Conservation (phyloP, 1,140 invertebrate species). For the Muscidifurax raptorellus region DNA sequence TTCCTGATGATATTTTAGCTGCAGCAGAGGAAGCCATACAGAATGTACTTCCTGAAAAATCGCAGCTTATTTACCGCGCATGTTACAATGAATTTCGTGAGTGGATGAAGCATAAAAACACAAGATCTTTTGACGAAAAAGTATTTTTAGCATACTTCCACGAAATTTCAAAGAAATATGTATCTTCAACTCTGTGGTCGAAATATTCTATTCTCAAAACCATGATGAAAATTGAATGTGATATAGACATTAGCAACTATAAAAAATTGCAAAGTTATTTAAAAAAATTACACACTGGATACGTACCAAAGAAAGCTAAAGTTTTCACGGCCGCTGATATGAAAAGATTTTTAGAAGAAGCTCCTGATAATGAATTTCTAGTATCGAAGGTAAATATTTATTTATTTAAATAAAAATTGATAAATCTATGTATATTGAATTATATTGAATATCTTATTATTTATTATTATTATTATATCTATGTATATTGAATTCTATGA, state of each 20-base stretch:
- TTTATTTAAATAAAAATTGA: neutral
- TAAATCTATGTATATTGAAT: too few species aligned
- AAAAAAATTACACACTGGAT: neutral
- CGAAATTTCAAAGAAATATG: neutral
- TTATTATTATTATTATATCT: too few species aligned
- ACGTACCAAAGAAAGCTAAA: neutral
- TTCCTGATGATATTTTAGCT: conserved; percentile 5
- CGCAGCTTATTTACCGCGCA: neutral
- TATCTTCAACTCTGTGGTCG: too few species aligned
- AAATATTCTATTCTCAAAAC: neutral
- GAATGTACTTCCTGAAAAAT: too few species aligned
- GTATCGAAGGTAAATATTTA: neutral
- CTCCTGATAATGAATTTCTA: neutral
- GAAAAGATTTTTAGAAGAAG: neutral
- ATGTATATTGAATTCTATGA: neutral
- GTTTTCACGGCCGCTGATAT: neutral
- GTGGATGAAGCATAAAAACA: conserved; percentile 32
- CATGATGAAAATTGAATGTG: neutral
- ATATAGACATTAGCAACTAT: neutral
- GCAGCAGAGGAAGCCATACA: too few species aligned
- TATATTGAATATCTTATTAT: too few species aligned
- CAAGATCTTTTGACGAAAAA: conserved; percentile 11
- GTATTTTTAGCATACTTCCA: conserved; percentile 16
- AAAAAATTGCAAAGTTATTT: neutral
- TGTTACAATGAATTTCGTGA: neutral